These are phyloP conservation scores for Sebastolobus alascanus DNA, from an alignment of 2,797 vertebrate genomes.

Conservation along the genomic window DNA sequence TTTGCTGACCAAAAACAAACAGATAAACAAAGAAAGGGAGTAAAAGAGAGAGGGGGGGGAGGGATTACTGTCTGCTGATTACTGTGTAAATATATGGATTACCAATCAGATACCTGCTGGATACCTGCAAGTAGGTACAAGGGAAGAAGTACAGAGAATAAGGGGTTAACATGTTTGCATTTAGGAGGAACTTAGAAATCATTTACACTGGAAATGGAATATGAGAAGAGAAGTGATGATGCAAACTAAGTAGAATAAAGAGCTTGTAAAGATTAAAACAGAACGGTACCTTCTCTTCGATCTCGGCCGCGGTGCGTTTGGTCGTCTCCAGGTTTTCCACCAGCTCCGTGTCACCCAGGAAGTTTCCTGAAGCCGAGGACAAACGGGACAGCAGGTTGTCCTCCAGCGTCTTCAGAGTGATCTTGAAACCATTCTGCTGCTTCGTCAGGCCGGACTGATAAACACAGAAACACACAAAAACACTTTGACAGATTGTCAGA, in stretches of 20 bases:
- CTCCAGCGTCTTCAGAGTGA: constrained; percentile 95
- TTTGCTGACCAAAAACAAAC: constrained; percentile 6
- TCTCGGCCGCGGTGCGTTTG: constrained; percentile 93
- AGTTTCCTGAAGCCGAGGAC: constrained; percentile 94
- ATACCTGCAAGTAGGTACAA: neutral
- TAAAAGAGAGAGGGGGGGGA: neutral
- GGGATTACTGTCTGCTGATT: neutral
- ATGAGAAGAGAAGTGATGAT: neutral
- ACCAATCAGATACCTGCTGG: neutral
- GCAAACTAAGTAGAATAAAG: neutral
- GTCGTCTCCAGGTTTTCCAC: constrained; percentile 96
- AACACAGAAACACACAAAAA: constrained; percentile 37
- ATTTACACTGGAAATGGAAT: neutral
- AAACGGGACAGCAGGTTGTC: constrained; percentile 93
- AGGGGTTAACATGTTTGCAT: neutral
- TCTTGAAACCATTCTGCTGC: constrained; percentile 97
- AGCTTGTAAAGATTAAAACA: neutral
- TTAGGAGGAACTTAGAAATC: neutral
- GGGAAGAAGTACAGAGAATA: neutral
- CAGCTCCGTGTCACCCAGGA: constrained; percentile 92
- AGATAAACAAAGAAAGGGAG: neutral
- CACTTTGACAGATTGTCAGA: neutral
- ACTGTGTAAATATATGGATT: neutral
- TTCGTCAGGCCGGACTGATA: constrained; percentile 93
- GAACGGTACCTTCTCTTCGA: constrained; percentile 89